A percentile compares a stretch with the other conserved stretches of the same genome.
phyloP scores from a whole-genome alignment of 2,113 vertebrate species.

The Neolamprologus longior region DNA sequence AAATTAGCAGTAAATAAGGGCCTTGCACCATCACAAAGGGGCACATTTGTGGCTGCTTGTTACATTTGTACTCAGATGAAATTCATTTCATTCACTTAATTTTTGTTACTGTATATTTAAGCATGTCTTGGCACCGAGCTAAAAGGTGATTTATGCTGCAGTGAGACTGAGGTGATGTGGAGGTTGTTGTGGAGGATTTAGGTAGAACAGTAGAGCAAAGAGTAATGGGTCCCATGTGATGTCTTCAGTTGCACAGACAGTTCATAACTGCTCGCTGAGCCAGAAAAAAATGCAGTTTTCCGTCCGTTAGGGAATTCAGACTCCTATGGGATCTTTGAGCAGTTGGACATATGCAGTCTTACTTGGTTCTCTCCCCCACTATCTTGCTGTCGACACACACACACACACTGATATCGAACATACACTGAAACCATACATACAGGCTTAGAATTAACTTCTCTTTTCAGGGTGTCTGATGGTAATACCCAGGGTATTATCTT shows the following conservation, averaged over 20 bases:
- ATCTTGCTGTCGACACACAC: not conserved
- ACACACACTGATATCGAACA: not conserved
- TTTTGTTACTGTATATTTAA: not conserved
- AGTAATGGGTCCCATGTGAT: conserved; percentile 19
- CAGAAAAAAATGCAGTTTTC: conserved; percentile 21
- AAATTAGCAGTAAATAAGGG: not conserved
- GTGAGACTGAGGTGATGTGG: not conserved
- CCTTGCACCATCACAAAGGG: not conserved
- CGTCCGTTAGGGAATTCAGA: conserved; percentile 40
- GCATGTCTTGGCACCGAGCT: not conserved
- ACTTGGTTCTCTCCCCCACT: not conserved
- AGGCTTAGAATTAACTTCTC: not conserved
- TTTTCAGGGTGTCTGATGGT: not conserved
- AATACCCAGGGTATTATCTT: not conserved
- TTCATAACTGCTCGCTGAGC: conserved; percentile 34
- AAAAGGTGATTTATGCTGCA: not conserved
- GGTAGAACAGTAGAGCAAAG: conserved; percentile 7
- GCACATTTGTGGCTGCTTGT: not conserved
- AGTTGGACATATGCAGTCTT: not conserved
- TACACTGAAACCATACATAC: not conserved
- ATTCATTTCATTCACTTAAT: not conserved
- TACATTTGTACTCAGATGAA: not conserved
- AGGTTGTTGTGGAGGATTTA: not conserved
- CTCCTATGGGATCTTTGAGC: conserved; percentile 25
- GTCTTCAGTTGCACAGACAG: not conserved